A percentile compares a stretch with the other conserved stretches of the same genome.
These are phyloP conservation scores for Diadumene lineata DNA, from an alignment of 92 coral and sea anemone genomes.

Conservation along the genomic window DNA sequence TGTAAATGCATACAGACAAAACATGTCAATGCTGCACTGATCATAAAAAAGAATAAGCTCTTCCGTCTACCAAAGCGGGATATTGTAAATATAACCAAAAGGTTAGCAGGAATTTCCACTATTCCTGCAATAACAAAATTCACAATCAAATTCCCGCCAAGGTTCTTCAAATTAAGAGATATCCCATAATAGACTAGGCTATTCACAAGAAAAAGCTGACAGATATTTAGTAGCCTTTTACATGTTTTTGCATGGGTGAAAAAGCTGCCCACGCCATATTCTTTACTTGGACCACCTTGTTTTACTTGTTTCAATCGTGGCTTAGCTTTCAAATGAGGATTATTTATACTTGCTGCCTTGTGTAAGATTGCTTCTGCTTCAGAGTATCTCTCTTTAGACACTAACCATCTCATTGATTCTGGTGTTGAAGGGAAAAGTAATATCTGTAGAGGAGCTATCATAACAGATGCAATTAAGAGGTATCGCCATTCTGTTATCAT, in stretches of 20 bases:
- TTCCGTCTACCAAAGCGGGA: constrained; percentile 73
- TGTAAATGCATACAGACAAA: constrained; percentile 71
- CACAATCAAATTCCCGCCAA: constrained; percentile 81
- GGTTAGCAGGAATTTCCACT: constrained; percentile 83
- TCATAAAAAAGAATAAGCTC: constrained; percentile 74
- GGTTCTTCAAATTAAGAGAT: constrained; percentile 88
- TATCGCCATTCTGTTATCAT: constrained; percentile 74
- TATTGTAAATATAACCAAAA: constrained; percentile 48
- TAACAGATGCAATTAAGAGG: constrained; percentile 51
- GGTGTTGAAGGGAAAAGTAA: constrained; percentile 50
- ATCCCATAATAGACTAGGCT: constrained; percentile 92
- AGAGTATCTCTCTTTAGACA: constrained; percentile 60
- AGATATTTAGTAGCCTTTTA: constrained; percentile 56
- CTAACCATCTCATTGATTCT: constrained; percentile 93
- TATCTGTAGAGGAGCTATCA: constrained; percentile 61
- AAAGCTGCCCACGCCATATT: constrained; percentile 63
- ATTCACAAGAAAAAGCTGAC: constrained; percentile 78
- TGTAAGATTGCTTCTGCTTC: constrained; percentile 80
- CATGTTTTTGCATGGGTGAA: constrained; percentile 71
- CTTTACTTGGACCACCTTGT: constrained; percentile 5
- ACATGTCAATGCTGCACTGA: constrained; percentile 76
- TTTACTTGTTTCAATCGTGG: constrained; percentile 10
- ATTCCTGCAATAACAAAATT: constrained; percentile 78
- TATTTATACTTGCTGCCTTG: constrained; percentile 66
- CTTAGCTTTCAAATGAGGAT: constrained; percentile 22